Conservation (phyloP, 2,113 vertebrate genomes). For the Mesocricetus auratus region DNA sequence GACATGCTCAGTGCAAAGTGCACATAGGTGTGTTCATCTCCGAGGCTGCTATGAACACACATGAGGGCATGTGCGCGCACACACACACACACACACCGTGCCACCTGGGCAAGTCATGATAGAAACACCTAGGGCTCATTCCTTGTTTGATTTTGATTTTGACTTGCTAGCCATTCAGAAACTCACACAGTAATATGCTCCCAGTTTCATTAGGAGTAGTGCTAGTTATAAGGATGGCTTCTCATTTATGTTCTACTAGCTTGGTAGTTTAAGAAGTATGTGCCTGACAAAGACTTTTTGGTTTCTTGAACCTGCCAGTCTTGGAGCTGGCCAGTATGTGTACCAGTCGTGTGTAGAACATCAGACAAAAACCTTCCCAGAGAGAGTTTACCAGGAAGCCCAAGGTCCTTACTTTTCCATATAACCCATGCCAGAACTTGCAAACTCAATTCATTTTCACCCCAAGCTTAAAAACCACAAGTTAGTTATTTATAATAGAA, state of each 20-base stretch:
- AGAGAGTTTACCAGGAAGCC: background rate
- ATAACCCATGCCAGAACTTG: background rate
- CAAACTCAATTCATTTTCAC: background rate
- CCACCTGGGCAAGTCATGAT: background rate
- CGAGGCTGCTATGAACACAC: background rate
- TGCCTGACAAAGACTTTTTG: constrained; percentile 3
- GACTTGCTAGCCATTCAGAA: background rate
- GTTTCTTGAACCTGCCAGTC: background rate
- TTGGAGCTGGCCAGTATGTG: background rate
- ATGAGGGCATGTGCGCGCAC: too few relatives aligned
- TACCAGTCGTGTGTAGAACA: background rate
- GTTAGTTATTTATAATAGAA: constrained; percentile 47
- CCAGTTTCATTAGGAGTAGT: background rate
- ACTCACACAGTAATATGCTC: background rate
- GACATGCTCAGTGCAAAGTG: background rate
- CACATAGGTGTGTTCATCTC: background rate
- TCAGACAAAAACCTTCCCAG: constrained; percentile 9
- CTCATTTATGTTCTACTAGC: background rate
- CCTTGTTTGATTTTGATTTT: background rate
- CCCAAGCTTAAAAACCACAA: constrained; percentile 39
- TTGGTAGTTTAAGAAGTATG: background rate
- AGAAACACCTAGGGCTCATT: background rate
- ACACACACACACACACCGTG: background rate
- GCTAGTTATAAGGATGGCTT: background rate
- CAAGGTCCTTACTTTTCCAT: background rate